Evolutionary conservation across 2,888 invertebrate species (phyloP), one percentile per base, ranked within the genome.

Genomic region (Amphipoea lucens): DNA sequence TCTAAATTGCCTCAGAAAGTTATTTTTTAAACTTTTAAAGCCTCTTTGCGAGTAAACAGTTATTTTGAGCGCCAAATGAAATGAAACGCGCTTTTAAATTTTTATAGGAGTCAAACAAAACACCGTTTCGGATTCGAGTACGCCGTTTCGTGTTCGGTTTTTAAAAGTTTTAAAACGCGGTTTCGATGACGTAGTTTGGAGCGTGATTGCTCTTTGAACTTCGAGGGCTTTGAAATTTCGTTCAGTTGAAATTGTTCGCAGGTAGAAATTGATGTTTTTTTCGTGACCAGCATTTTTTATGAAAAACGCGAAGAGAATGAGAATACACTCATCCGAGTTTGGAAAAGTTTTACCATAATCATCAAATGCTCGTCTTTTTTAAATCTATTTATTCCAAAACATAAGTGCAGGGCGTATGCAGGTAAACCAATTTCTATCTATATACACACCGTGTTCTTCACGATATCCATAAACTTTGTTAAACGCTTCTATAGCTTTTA

Each of bases 1-100:
- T 85, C 74, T 83, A 85, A 87, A 89, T 89, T 90, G 90, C 80
- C 68, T 71, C 63, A 75, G 74, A 85, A 89, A 84, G 83, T 90
- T 89, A 86, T 90, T 90, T 87, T 89, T 85, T 80, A 78, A 87
- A 89, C 82, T 89, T 88, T 77, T 45, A 76, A 87, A 88, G 78
- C 82, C 79, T 79, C 73, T 88, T 87, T 82, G 70, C 62, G 54
- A 83, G 74, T 82, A 87, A 88, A 89, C 88, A 83, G 83, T 83
- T 85, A 85, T 89, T 87, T 87, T 79, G 42, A 70, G 57, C 82
- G 66, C 63, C 63, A 88, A 86, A 83, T 88, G 76, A 83, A 88
- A 88, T 81, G 71, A 82, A 87, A 81, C 48, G n/a, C 71, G 70
- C 57, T 73, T 78, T 75, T 70, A 72, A 48, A 54, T 82, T 87